Evolutionary conservation across 2,888 invertebrate species (phyloP), one percentile per base, ranked within the genome.

Genomic region (Polydesmus complanatus): DNA sequence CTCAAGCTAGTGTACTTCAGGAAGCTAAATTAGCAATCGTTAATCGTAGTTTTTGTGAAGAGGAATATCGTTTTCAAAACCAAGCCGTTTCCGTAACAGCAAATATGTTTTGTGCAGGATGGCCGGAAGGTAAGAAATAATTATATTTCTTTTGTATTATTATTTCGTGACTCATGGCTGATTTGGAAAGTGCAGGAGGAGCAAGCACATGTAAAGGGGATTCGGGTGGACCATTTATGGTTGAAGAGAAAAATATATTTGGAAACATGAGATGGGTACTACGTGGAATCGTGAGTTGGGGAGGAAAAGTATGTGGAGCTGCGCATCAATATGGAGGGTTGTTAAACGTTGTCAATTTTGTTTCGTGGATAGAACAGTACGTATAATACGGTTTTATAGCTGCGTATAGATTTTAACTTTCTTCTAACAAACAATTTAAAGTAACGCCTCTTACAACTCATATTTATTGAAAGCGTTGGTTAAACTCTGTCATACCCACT

Each of bases 1-100:
- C 60, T 3, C 61, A 64, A 26, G 47, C 67, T 2, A 64, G 65
- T 50, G 60, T 59, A 8, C 54, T 67, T 18, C 63, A 62, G 25
- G 63, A 67, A 58, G 65, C 64, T 0, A 62, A 63, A 3, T 27
- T 67, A 3, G 66, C 66, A 1, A 64, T 67, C 14, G 64, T 67
- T 1, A 60, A 60, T 3, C 54, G 58, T 18, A 54, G 23, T 2
- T 61, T 56, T 2, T 67, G 67, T 50, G 66, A 66, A 49, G 56
- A 65, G 22, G 66, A 63, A 3, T 67, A 67, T 53, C 22, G 27
- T 8, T 22, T 56, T 18, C 5, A 26, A 0, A 61, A 57, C 25
- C 22, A 48, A 5, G 21, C 56, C 1, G 61, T 61, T 11, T 56
- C 61, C 1, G 27, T 61, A 1, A 61, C 61, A 5, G 55, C 51